phyloP scores from a whole-genome alignment of 2,888 invertebrate genomes.

The Oxytorus armatus region DNA sequence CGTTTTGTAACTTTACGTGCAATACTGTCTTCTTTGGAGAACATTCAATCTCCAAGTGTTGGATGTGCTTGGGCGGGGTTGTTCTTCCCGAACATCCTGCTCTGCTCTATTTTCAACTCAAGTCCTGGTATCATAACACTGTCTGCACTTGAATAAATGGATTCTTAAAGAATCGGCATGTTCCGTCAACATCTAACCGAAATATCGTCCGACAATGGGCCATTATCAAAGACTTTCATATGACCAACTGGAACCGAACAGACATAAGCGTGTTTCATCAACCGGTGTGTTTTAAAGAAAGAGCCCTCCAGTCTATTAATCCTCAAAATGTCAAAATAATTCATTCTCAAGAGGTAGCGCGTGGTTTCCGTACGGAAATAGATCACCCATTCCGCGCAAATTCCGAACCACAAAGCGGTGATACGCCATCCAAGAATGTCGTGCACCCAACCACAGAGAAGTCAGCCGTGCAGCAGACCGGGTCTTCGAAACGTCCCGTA shows the following conservation, averaged over 20 bases:
- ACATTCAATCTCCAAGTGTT: no score
- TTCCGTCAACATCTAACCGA: no score
- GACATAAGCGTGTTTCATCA: neutral
- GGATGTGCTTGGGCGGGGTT: no score
- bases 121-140: no score
- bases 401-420: constrained; percentile 37
- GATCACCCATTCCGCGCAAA: constrained; percentile 2
- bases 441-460: constrained; percentile 15
- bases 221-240: no score
- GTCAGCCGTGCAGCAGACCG: constrained; percentile 36
- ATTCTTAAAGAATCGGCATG: no score
- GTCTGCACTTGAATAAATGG: no score
- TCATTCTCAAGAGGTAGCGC: constrained; percentile 8
- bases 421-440: constrained; percentile 45
- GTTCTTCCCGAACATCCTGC: no score
- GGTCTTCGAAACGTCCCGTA: constrained; percentile 29
- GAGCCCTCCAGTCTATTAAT: neutral
- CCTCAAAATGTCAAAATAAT: constrained; percentile 19
- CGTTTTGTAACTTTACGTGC: no score
- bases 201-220: no score
- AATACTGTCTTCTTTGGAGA: no score
- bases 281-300: neutral
- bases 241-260: neutral
- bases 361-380: neutral
- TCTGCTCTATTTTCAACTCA: no score